Evolutionary conservation across 2,113 vertebrate species (phyloP), one percentile per base, ranked within the genome.

Genomic region (Phaethon lepturus): DNA sequence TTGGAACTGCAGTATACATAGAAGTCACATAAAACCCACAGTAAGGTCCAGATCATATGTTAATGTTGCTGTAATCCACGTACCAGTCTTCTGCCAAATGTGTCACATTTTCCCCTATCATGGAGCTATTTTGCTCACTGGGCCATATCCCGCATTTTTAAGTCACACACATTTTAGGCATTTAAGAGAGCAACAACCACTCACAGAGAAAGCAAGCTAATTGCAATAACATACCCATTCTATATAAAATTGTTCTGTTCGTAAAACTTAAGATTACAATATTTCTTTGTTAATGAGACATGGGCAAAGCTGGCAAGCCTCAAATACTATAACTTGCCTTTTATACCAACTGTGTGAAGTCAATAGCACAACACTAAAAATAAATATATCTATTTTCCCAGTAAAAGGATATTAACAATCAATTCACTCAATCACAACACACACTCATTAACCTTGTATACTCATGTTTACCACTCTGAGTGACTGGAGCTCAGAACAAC

Each of bases 41-140:
- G 92, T 47, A 81, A 95, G 13, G 68, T 77, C 74, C 91, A 95
- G 89, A 78, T 83, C 55, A 52, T 85, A 86, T 52, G 84, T 73
- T 91, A 96, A 55, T 17, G 66, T 47, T 93, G 93, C 90, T 91
- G 62, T 90, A 96, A 97, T 93, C 90, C 73, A 6, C 47, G 25
- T 33, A 53, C 49, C 38, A n/a, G 7, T 40, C 80, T 90, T 93
- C 67, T 96, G 97, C 95, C 97, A 97, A 96, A 94, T 69, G 68
- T 92, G 75, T 96, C 86, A 90, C 42, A 68, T 93, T 97, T 96
- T 95, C 89, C 95, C 92, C 76, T 76, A 60, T 86, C 92, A 89
- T 31, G 45, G 67, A 96, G 86, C 71, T 94, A 85, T 93, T 92
- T 94, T 95, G 49, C 93, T 95, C 90, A 63, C 91, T 94, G 92